Evolutionary conservation across 1,140 invertebrate species (phyloP), one percentile per base, ranked within the genome.

Genomic region (Heliconius himera): DNA sequence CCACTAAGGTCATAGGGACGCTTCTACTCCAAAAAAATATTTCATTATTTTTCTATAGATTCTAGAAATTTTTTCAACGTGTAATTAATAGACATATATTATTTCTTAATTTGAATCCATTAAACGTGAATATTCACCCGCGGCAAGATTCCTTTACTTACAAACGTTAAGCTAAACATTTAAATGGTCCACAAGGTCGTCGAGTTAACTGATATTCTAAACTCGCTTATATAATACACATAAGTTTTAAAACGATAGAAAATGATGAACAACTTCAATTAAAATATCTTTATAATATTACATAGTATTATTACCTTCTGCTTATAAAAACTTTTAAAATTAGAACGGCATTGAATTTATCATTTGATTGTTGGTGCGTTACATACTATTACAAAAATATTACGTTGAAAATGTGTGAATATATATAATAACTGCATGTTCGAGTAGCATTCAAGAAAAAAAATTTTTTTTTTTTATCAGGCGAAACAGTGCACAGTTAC

Each of bases 181-280:
- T 66, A 3, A 66, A 66, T 29, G 11, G 3, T 29, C 22, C 11
- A 74, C 78, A 79, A 79, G 78, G 78, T 71, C 78, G 72, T 38
- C 73, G 13, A 70, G 78, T 38, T 70, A 70, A 71, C 46, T 46
- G 16, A 75, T 74, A 75, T 73, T 13, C n/a, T 22, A 60, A 60
- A 11, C 22, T 60, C 9, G 56, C n/a, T 60, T 60, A 60, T 60
- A 22, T 9, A 20, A 54, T 54, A 54, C 51, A 8, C 1, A n/a
- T 54, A 8, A 54, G 20, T 20, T 54, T 54, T 54, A 54, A 54
- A 54, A 54, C 51, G 20, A n/a, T 18, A 54, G 41, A 46, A 46
- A 16, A 46, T 46, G 16, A 46, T 46, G 11, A 46, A 46, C 4
- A 46, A 54, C 5, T 54, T 54, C 16, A 54, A 54, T 54, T 54